phyloP scores from a whole-genome alignment of 2,888 invertebrate genomes.

The Stenotaenia linearis region DNA sequence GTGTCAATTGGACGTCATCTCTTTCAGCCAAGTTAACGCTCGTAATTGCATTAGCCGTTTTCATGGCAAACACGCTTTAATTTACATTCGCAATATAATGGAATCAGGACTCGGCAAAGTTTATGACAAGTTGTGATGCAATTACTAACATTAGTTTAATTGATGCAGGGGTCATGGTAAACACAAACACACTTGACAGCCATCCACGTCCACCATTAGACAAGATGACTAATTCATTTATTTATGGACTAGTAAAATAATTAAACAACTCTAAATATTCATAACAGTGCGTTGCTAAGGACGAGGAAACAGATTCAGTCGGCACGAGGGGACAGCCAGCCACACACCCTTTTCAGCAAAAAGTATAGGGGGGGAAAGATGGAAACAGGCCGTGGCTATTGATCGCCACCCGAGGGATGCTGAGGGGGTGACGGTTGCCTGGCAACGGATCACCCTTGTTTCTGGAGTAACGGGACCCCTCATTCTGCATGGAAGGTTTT shows the following conservation, averaged over 20 bases:
- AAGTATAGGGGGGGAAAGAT: background rate
- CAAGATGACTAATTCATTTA: conserved; percentile 15
- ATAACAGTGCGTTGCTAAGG: background rate
- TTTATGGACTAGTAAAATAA: background rate
- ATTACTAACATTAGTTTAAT: conserved; percentile 35
- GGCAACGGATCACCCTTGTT: conserved; percentile 1
- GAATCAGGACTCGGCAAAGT: conserved; percentile 33
- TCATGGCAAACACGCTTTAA: conserved; percentile 29
- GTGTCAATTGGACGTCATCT: conserved; percentile 11
- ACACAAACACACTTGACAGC: conserved; percentile 32
- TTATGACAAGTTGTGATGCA: conserved; percentile 34
- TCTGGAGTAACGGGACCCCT: conserved; percentile 11
- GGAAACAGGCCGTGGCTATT: conserved; percentile 15
- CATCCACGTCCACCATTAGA: background rate
- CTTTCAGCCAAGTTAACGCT: conserved; percentile 1
- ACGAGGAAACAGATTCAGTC: background rate
- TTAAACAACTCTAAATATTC: conserved; percentile 15
- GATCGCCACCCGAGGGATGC: conserved; percentile 14
- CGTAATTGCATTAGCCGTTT: conserved; percentile 10
- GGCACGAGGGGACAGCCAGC: background rate
- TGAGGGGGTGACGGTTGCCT: conserved; percentile 1
- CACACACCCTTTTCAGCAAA: background rate
- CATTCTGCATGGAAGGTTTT: conserved; percentile 11
- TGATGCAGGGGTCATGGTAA: conserved; percentile 31
- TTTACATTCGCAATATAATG: conserved; percentile 31